These are phyloP conservation scores for Sebastes taczanowskii DNA, from an alignment of 2,797 vertebrate genomes.

Conservation along the genomic window DNA sequence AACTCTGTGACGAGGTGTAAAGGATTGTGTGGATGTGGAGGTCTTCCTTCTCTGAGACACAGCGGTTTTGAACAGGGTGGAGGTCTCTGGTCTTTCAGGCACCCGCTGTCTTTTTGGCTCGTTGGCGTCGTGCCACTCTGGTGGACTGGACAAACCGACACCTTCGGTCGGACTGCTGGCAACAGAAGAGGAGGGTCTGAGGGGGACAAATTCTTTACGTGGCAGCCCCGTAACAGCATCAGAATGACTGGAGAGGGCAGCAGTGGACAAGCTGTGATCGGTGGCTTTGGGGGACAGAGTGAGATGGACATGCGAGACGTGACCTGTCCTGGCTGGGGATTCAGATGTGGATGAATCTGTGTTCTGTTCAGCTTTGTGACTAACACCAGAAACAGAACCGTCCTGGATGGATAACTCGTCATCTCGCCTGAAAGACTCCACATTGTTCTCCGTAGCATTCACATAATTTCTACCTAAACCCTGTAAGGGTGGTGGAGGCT, in stretches of 20 bases:
- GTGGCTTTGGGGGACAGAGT: slow-evolving; percentile 80
- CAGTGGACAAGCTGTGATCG: background rate
- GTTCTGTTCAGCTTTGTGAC: background rate
- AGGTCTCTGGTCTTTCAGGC: slow-evolving; percentile 50
- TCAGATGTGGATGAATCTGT: background rate
- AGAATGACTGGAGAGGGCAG: background rate
- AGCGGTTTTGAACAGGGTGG: slow-evolving; percentile 76
- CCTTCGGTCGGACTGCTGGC: slow-evolving; percentile 62
- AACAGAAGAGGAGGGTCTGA: slow-evolving; percentile 33
- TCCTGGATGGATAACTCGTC: background rate
- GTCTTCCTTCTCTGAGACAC: slow-evolving; percentile 38
- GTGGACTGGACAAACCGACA: slow-evolving; percentile 45
- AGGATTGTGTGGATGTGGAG: slow-evolving; percentile 30
- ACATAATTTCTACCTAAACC: slow-evolving; percentile 4
- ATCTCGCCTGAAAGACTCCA: background rate
- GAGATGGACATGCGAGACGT: slow-evolving; percentile 82
- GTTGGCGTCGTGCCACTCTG: slow-evolving; percentile 44
- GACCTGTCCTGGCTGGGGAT: slow-evolving; percentile 62
- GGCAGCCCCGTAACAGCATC: background rate
- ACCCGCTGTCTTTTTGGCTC: slow-evolving; percentile 5
- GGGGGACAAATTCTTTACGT: slow-evolving; percentile 26
- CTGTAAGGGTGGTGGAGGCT: background rate
- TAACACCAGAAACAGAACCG: background rate
- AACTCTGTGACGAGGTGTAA: slow-evolving; percentile 12
- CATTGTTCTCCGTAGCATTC: background rate